Conservation (phyloP, 1,140 invertebrate species). For the Mizuhopecten yessoensis region DNA sequence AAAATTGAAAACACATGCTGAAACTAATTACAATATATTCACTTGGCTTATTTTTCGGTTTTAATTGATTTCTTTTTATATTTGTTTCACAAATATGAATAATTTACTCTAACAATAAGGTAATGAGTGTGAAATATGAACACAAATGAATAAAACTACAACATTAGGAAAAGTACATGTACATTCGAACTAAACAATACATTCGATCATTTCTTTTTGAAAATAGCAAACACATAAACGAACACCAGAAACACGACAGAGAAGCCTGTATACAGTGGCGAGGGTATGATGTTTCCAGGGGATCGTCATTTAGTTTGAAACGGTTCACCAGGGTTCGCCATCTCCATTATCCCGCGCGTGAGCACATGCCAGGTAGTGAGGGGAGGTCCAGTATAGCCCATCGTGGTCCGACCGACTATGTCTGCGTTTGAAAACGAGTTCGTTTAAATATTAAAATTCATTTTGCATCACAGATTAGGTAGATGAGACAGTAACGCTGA, state of each 20-base stretch:
- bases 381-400: not conserved
- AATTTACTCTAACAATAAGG: too few species aligned
- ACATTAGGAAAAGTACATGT: too few species aligned
- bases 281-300: not conserved
- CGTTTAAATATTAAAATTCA: not conserved
- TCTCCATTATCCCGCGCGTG: not conserved
- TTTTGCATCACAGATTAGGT: not conserved
- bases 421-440: not conserved
- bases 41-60: too few species aligned
- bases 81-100: too few species aligned
- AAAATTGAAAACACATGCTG: too few species aligned
- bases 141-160: too few species aligned
- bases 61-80: too few species aligned
- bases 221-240: too few species aligned
- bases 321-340: not conserved
- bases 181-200: too few species aligned
- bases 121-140: too few species aligned
- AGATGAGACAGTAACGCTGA: not conserved
- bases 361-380: constrained; percentile 11
- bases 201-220: too few species aligned
- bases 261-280: not conserved
- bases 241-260: not conserved
- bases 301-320: constrained; percentile 11
- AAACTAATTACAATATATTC: too few species aligned
- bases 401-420: not conserved